Evolutionary conservation across 2,113 vertebrate genomes (phyloP), one percentile per base, ranked within the genome.

Genomic region (Hemichromis elongatus): DNA sequence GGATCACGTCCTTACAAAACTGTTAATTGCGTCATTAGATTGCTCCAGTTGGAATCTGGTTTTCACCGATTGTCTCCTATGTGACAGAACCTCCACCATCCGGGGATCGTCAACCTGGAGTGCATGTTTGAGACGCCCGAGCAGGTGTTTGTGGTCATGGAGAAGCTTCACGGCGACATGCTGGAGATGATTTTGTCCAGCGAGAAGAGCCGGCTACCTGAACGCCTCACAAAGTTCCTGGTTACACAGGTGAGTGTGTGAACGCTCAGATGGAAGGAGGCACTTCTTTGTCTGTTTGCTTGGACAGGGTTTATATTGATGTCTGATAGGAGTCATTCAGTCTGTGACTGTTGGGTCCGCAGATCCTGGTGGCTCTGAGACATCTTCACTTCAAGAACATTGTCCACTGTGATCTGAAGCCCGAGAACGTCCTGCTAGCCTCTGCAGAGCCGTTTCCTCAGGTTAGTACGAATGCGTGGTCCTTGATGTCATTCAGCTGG

Each of bases 131-230:
- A 99, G 96, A 99, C 97, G 1, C 97, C 97, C 0, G 98, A 99
- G 90, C 94, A 97, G 73, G 97, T 99, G 55, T 99, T 98, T 86
- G 98, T 99, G 16, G 96, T 99, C 79, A 99, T 99, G 98, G 98
- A 99, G 94, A 99, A 99, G 91, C 96, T 99, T 9, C 98, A 99
- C 33, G 98, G 98, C 1, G 98, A 99, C 94, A 99, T 99, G 98
- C 83, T 99, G 90, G 98, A 99, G 94, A 99, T 97, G 97, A 99
- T 99, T 91, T 92, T 99, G 6, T 99, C 98, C 84, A 99, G 98
- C 54, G 98, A 99, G 94, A 98, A 97, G 94, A 98, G 98, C 89
- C 96, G 97, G 7, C 97, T 99, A 85, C 98, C 98, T 4, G 98
- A 99, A 83, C 96, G 97, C 83, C 97, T 98, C 93, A 99, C 98